Percentiles rank a stretch among this genome's conserved stretches.
Evolutionary conservation across 2,113 vertebrate genomes (phyloP).

Genomic region (Sander lucioperca): DNA sequence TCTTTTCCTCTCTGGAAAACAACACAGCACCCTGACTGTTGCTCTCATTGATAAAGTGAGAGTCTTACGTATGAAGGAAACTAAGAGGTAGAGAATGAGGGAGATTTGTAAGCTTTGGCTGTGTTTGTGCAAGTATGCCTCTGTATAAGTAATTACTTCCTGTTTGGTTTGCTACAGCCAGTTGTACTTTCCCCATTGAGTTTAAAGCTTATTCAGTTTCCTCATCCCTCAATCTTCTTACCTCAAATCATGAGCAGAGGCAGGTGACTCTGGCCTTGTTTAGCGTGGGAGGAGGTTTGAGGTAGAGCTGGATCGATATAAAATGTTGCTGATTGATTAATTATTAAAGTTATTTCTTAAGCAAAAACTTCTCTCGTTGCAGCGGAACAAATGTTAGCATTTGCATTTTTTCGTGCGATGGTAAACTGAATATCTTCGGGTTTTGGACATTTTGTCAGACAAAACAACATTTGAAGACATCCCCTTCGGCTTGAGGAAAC

Average conservation of each 20-base stretch:
- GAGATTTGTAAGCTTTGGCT: slow-evolving; percentile 12
- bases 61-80: neutral
- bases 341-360: neutral
- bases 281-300: neutral
- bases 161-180: slow-evolving; percentile 40
- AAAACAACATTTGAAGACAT: neutral
- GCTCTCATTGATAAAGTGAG: slow-evolving; percentile 13
- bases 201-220: slow-evolving; percentile 39
- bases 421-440: neutral
- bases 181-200: slow-evolving; percentile 34
- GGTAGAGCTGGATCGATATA: neutral
- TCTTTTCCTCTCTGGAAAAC: slow-evolving; percentile 47
- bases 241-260: slow-evolving; percentile 32
- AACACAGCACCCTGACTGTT: neutral
- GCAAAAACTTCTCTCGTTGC: neutral
- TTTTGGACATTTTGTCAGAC: neutral
- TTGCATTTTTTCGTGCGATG: neutral
- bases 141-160: slow-evolving; percentile 41
- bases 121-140: slow-evolving; percentile 20
- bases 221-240: slow-evolving; percentile 57
- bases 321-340: neutral
- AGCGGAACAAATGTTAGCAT: neutral
- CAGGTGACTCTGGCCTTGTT: slow-evolving; percentile 56
- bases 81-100: neutral
- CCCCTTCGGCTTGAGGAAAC: neutral